These are phyloP conservation scores for silkworm (Bombyx mori) DNA, from an alignment of 1,140 invertebrate species.

Conservation along the genomic window DNA sequence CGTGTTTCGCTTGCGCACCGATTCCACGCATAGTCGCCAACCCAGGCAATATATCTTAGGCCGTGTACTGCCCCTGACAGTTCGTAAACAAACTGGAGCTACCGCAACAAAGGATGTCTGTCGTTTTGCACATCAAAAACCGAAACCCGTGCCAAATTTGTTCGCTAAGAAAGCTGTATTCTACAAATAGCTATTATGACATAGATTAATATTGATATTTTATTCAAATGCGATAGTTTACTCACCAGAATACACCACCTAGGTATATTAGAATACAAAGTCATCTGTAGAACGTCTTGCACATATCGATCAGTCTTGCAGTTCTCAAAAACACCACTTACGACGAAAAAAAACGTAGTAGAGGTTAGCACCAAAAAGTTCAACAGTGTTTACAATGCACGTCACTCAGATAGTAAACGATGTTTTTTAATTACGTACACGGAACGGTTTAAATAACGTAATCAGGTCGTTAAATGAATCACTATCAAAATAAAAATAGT, in stretches of 20 bases:
- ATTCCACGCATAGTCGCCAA: slow-evolving; percentile 68
- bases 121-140: slow-evolving; percentile 28
- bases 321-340: slow-evolving; percentile 63
- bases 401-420: slow-evolving; percentile 37
- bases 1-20: slow-evolving; percentile 22
- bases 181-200: slow-evolving; percentile 3
- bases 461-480: slow-evolving; percentile 43
- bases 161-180: neutral
- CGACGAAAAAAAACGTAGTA: slow-evolving; percentile 38
- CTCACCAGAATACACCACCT: slow-evolving; percentile 56
- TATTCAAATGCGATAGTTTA: slow-evolving; percentile 3
- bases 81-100: slow-evolving; percentile 71
- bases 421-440: slow-evolving; percentile 29
- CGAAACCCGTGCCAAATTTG: slow-evolving; percentile 12
- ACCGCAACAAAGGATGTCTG: slow-evolving; percentile 58
- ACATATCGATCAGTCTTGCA: slow-evolving; percentile 69
- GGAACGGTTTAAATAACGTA: slow-evolving; percentile 29
- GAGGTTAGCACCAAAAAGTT: slow-evolving; percentile 61
- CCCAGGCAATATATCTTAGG: slow-evolving; percentile 71
- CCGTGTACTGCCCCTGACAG: slow-evolving; percentile 69
- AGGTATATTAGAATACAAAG: slow-evolving; percentile 41
- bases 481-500: slow-evolving; percentile 70
- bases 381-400: slow-evolving; percentile 38
- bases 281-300: slow-evolving; percentile 68
- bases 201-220: neutral